Base-by-base conservation (phyloP, 2,797 vertebrate species). In the Rhabdophis nuchalis region DNA sequence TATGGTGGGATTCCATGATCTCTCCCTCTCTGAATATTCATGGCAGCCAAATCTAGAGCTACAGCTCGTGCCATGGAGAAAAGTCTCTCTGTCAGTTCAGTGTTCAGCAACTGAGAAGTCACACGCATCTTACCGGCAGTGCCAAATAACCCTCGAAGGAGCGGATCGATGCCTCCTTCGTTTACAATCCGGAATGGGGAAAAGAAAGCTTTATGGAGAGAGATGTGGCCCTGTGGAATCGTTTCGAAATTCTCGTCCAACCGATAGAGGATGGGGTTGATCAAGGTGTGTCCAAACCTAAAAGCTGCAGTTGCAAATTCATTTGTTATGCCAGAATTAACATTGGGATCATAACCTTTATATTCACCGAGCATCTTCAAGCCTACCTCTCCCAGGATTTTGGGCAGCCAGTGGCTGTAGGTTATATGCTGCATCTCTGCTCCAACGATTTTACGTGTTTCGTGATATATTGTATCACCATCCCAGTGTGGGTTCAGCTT, bases 401-500 rank as follows among this genome's bases (percentile, higher is more conserved):
- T 99, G 88, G 99, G 98, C 87, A 99, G 96, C 99, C 99, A 99
- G 94, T 99, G 99, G 93, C 92, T 98, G 97, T 99, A 99, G 95
- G 99, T 99, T 97, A 99, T 98, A 96, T 99, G 99, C 95, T 99
- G 99, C 98, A 99, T 98, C 97, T 99, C 98, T 8, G 99, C 99
- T 10, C 99, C 99, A 58, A 99, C 98, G 41, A 99, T 98, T 97
- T 99, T 99, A 46, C 99, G 97, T 61, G 99, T 98, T 97, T 99
- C 99, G 0, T 99, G 98, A 97, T 99, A 99, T 95, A 99, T 98
- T 94, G 99, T 99, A 97, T 99, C 99, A 0, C 99, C 99, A 0
- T 99, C 99, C 99, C 99, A 99, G 96, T 99, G 99, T 0, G 99
- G 99, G 96, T 99, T 99, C 46, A 99, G 97, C 90, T 97, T 97